Evolutionary conservation across 2,797 vertebrate genomes (phyloP), one percentile per base, ranked within the genome.

Genomic region (Okamejei kenojei): DNA sequence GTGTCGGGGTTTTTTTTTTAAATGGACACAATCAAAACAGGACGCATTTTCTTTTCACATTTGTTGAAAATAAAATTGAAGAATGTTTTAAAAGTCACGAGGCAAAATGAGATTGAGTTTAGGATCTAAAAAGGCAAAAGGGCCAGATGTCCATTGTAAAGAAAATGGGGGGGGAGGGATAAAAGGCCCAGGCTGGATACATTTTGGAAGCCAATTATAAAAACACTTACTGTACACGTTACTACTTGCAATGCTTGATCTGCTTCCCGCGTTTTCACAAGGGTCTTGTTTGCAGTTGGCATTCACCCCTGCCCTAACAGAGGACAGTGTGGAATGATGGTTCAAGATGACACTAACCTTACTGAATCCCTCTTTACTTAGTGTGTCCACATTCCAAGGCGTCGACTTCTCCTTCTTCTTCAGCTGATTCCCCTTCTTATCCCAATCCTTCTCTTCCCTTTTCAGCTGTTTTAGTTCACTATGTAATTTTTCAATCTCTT

Each of bases 321-420:
- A 38, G 15, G 23, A 80, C 54, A 45, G 23, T 45, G 19, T 38
- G 8, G 38, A 19, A 19, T 26, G 8, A 23, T 84, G 10, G 23
- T 35, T 88, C 17, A 86, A 65, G 17, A 26, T 0, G 21, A 0
- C 4, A 2, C 96, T 91, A 93, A 98, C 98, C 97, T 98, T 99
- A 95, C 97, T 98, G 95, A 98, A 99, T 0, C 98, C 98, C 0
- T 98, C 98, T 90, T 97, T 98, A 96, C 98, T 97, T 94, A 98
- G 97, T 0, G 97, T 98, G 94, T 99, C 98, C 0, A 98, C 97
- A 0, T 98, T 98, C 98, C 98, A 99, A 1, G 98, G 97, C 95
- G 96, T 96, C 93, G 94, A 97, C 95, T 97, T 98, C 94, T 97
- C 97, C 93, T 98, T 97, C 76, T 95, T 96, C 35, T 94, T 93